phyloP scores from a whole-genome alignment of 2,113 vertebrate genomes.

The Rhynchomys soricoides region DNA sequence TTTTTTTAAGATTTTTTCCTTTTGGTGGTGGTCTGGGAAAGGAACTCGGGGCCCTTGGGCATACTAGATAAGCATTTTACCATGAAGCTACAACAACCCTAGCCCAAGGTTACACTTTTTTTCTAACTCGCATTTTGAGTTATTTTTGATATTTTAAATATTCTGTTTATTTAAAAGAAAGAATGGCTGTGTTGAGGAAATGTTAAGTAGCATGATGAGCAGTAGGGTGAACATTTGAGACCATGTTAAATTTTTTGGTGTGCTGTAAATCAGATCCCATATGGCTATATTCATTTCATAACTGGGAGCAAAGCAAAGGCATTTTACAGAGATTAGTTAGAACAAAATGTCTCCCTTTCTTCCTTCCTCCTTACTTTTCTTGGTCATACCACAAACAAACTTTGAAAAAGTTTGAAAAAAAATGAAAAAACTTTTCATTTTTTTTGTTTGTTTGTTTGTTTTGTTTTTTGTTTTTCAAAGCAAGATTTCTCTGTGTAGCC shows the following conservation, averaged over 20 bases:
- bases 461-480: background rate
- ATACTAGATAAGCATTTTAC: background rate
- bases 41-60: too few species aligned
- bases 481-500: background rate
- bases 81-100: background rate
- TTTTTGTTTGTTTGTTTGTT: background rate
- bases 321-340: conserved; percentile 40
- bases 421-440: too few species aligned
- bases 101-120: background rate
- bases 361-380: background rate
- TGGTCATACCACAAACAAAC: background rate
- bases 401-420: too few species aligned
- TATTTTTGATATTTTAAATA: conserved; percentile 52
- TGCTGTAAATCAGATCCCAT: conserved; percentile 15
- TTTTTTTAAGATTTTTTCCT: background rate
- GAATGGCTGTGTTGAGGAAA: conserved; percentile 7
- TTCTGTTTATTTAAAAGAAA: conserved; percentile 12
- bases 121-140: conserved; percentile 34
- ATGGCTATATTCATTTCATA: conserved; percentile 49
- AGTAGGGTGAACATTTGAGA: background rate
- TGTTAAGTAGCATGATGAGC: background rate
- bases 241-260: background rate
- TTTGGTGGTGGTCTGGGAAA: background rate
- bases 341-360: background rate
- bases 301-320: background rate